A percentile compares a stretch with the other conserved stretches of the same genome.
Evolutionary conservation across 1,140 invertebrate species (phyloP).

Genomic region (Polyergus mexicanus): DNA sequence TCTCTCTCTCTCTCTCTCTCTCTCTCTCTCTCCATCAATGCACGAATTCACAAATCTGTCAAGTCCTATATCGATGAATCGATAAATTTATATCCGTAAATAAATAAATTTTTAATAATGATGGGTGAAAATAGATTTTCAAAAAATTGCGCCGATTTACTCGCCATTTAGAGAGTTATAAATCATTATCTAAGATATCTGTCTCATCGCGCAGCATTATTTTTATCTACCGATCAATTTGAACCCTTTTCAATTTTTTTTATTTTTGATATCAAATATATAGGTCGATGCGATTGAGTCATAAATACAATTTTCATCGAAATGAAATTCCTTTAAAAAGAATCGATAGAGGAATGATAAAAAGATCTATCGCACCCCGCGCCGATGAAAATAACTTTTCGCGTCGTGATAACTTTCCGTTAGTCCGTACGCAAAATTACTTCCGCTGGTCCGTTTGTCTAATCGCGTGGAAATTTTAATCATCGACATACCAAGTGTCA

Average conservation of each 20-base stretch:
- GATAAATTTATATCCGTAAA: neutral
- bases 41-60: neutral
- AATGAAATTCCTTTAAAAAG: neutral
- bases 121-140: too few species aligned
- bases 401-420: neutral
- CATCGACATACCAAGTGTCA: neutral
- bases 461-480: neutral
- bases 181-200: neutral
- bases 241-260: neutral
- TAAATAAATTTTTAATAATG: neutral
- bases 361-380: neutral
- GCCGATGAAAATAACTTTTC: neutral
- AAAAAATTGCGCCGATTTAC: neutral
- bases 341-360: neutral
- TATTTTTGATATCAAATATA: neutral
- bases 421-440: neutral
- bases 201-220: neutral
- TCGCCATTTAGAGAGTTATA: neutral
- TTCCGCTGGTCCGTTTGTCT: neutral
- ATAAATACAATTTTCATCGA: neutral
- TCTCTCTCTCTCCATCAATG: neutral
- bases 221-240: neutral
- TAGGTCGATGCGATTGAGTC: neutral
- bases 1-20: too few species aligned
- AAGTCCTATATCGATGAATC: neutral